These are phyloP conservation scores for Thalassophryne amazonica DNA, from an alignment of 2,797 vertebrate species.

Conservation along the genomic window DNA sequence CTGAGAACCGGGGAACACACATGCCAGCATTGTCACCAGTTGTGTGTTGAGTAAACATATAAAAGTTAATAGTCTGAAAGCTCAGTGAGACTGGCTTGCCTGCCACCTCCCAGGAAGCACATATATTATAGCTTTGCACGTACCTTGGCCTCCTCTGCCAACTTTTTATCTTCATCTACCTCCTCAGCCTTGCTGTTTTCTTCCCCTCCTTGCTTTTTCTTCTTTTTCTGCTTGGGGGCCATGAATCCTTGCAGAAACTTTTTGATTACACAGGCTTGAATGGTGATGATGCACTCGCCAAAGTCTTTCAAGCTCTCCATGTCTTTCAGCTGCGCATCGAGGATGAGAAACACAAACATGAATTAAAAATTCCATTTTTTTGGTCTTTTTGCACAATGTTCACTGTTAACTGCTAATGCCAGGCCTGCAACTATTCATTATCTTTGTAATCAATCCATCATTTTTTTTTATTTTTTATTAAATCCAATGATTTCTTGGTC, in stretches of 20 bases:
- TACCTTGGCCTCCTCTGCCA: constrained; percentile 97
- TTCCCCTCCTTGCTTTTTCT: constrained; percentile 83
- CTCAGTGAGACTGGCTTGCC: too few relatives aligned
- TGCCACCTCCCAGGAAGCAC: too few relatives aligned
- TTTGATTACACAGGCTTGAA: constrained; percentile 95
- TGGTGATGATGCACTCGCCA: constrained; percentile 89
- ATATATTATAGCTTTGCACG: not conserved
- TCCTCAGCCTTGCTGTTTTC: constrained; percentile 88
- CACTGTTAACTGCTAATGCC: not conserved
- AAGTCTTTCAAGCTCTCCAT: constrained; percentile 91
- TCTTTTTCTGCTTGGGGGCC: constrained; percentile 97
- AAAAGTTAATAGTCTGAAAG: too few relatives aligned
- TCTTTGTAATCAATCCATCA: too few relatives aligned
- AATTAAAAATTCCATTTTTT: not conserved
- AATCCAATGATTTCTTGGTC: too few relatives aligned
- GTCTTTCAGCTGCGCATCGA: constrained; percentile 77
- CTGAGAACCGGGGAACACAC: too few relatives aligned
- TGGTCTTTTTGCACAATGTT: not conserved
- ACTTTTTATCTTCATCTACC: constrained; percentile 92
- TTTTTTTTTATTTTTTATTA: too few relatives aligned
- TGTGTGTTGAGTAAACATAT: too few relatives aligned
- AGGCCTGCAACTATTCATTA: not conserved
- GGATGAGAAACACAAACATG: not conserved
- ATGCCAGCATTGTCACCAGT: too few relatives aligned
- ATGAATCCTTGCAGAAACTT: constrained; percentile 99